Evolutionary conservation across 2,888 invertebrate genomes (phyloP), one percentile per base, ranked within the genome.

Genomic region (Ennomos fuscantarius): DNA sequence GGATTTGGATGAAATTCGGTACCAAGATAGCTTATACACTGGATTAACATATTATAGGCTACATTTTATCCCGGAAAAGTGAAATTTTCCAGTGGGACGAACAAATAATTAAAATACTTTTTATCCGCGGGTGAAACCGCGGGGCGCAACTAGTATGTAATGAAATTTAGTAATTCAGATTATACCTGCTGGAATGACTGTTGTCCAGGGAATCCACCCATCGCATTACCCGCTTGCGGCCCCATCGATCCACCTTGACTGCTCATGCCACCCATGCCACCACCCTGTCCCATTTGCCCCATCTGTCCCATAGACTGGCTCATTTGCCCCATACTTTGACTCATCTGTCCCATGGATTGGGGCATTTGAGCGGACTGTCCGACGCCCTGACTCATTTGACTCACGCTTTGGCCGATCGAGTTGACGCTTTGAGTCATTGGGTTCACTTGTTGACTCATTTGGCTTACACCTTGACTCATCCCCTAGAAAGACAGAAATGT

Each of bases 131-230:
- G n/a, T n/a, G n/a, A n/a, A n/a, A n/a, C n/a, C n/a, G n/a, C n/a
- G n/a, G n/a, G n/a, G n/a, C n/a, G n/a, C n/a, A n/a, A n/a, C n/a
- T n/a, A n/a, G n/a, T n/a, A n/a, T n/a, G n/a, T n/a, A 24, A 24
- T 3, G 6, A 24, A 15, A 15, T 15, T 24, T 6, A 0, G 24
- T 24, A 24, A 24, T 2, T 2, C 13, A 11, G n/a, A 13, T 31
- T 37, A 12, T 74, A 89, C 93, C 85, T 89, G 92, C 81, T 92
- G 92, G 88, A 92, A 93, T 84, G 91, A 72, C 62, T 92, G 93
- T 73, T 92, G 93, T 63, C 88, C 89, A n/a, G 88, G 92, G 81
- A 90, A 93, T n/a, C 93, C 93, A 35, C 87, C 90, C 92, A 89
- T 93, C 1, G 84, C 78, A 45, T 78, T 89, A 73, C 78, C 92